Percentiles rank a stretch among this genome's conserved stretches.
These are phyloP conservation scores for Coecobrya sp. DNA, from an alignment of 2,888 invertebrate species.

Conservation along the genomic window DNA sequence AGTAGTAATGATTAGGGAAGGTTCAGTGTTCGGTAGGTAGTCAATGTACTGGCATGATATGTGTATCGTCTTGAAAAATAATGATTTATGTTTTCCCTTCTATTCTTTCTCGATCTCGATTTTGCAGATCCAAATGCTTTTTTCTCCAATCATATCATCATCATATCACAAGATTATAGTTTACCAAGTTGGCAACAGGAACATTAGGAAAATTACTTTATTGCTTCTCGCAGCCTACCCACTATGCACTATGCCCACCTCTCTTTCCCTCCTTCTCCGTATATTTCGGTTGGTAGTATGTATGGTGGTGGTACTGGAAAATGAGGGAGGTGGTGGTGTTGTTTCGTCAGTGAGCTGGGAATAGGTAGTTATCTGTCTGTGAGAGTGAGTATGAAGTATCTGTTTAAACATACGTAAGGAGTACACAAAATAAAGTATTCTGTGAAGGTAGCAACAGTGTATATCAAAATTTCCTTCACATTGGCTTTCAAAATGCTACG, in stretches of 20 bases:
- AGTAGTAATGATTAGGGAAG: conserved; percentile 1
- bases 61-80: not conserved
- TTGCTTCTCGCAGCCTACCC: conserved; percentile 56
- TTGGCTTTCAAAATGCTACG: conserved; percentile 19
- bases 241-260: conserved; percentile 41
- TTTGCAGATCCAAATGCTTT: conserved; percentile 61
- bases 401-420: not conserved
- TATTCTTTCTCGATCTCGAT: conserved; percentile 52
- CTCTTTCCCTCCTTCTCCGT: not conserved
- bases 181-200: conserved; percentile 71
- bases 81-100: conserved; percentile 70
- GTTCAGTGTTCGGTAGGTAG: not conserved
- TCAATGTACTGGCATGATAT: conserved; percentile 1
- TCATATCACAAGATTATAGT: conserved; percentile 59
- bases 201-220: conserved; percentile 81
- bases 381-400: conserved; percentile 23
- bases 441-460: conserved; percentile 56
- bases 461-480: conserved; percentile 23
- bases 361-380: conserved; percentile 45
- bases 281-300: not conserved
- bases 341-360: not conserved
- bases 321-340: conserved; percentile 10
- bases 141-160: conserved; percentile 76
- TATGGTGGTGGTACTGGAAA: conserved; percentile 36
- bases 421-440: conserved; percentile 21